Base-by-base conservation (phyloP, 1,140 invertebrate genomes). In the Drosophila mauritiana region DNA sequence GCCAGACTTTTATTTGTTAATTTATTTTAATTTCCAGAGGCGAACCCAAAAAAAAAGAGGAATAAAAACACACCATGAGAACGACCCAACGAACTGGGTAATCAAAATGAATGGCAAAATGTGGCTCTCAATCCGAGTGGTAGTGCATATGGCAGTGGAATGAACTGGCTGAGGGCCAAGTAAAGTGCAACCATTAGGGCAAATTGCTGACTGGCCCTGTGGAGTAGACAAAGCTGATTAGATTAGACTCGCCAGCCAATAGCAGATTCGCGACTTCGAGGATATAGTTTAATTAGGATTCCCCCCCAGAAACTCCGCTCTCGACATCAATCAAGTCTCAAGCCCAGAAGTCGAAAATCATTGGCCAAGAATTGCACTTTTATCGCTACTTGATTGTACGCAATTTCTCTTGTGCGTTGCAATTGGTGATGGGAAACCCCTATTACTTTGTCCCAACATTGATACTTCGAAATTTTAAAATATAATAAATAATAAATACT, bases 21-120 rank as follows among this genome's bases (percentile, higher is more conserved):
- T 85, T 81, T 78, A 67, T 81, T 86, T 78, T 75, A 78, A 86
- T 88, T 81, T 84, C 45, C 62, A 17, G 7, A 45, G 43, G 56
- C 52, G n/a, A n/a, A 48, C 15, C 17, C 17, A 57, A 34, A 39
- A 20, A 46, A 42, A 45, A 36, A 27, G 20, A 11, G 6, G 7
- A 2, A 8, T 10, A 13, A 25, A 40, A 42, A 12, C 6, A 31
- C 20, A 45, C n/a, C 39, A 62, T 25, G 12, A 42, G 25, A 40
- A 39, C 4, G 20, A 13, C 27, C 45, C 52, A 25, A 39, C 53
- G 46, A 51, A 22, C 45, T 51, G 42, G 51, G 37, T 78, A 86
- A 86, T 86, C 68, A 81, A 59, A 78, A 70, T 69, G 73, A 85
- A 84, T 85, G 73, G 37, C 27, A 39, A 31, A 7, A 49, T 62